Percentiles rank a stretch among this genome's conserved stretches.
These are phyloP conservation scores for Onychomys torridus DNA, from an alignment of 2,797 vertebrate species.

Conservation along the genomic window DNA sequence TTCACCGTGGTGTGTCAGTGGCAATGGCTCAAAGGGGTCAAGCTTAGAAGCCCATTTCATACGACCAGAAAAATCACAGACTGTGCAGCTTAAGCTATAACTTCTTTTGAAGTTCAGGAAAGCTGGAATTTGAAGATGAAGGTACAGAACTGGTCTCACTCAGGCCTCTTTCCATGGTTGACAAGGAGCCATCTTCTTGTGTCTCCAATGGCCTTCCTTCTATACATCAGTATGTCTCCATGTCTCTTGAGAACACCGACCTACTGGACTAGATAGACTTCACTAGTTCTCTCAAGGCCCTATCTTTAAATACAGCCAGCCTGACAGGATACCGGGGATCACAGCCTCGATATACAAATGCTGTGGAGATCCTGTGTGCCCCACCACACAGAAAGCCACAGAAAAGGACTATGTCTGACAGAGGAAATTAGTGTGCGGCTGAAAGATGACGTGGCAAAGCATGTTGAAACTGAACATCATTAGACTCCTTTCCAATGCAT, in stretches of 20 bases:
- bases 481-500: background rate
- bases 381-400: background rate
- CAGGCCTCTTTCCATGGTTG: background rate
- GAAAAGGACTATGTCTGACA: background rate
- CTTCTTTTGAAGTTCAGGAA: background rate
- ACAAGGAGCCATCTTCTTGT: background rate
- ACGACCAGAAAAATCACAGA: background rate
- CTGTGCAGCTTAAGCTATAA: background rate
- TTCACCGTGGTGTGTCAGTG: background rate
- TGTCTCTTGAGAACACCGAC: background rate
- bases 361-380: background rate
- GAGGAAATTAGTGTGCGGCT: background rate
- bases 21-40: background rate
- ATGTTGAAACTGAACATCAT: background rate
- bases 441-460: background rate
- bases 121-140: background rate
- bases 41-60: background rate
- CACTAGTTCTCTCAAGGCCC: background rate
- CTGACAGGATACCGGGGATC: background rate
- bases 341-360: background rate
- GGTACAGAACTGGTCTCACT: background rate
- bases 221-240: background rate
- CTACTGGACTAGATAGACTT: background rate
- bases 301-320: background rate
- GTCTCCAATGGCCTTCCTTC: background rate